phyloP scores from a whole-genome alignment of 2,797 vertebrate species.

The Scyliorhinus canicula region DNA sequence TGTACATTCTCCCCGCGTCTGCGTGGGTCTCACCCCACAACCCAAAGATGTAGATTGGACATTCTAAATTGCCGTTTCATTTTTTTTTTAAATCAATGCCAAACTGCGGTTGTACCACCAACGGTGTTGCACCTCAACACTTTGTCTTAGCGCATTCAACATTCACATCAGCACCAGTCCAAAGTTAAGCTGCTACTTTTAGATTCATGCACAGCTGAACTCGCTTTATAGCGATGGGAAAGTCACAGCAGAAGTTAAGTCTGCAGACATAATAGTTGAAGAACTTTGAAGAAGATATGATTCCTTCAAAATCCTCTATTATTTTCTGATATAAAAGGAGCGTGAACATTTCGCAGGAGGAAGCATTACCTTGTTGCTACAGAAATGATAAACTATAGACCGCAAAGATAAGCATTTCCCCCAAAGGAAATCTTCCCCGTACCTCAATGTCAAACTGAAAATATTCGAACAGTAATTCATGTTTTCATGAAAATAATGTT shows the following conservation, averaged over 20 bases:
- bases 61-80: too few relatives aligned
- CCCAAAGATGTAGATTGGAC: too few relatives aligned
- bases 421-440: neutral
- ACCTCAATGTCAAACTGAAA: neutral
- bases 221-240: neutral
- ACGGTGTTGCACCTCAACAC: neutral
- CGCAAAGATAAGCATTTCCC: neutral
- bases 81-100: too few relatives aligned
- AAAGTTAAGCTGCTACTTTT: neutral
- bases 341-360: neutral
- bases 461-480: neutral
- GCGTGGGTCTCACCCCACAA: too few relatives aligned
- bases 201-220: neutral
- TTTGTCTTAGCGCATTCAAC: neutral
- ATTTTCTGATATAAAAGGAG: neutral
- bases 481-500: neutral
- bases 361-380: too few relatives aligned
- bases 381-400: neutral
- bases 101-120: neutral
- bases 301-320: neutral
- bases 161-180: neutral
- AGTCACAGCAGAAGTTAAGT: neutral
- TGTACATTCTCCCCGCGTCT: too few relatives aligned
- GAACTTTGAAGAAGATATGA: neutral
- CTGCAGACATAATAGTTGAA: neutral